Base-by-base conservation (phyloP, 2,888 invertebrate genomes). In the Netelia fuscicornis region DNA sequence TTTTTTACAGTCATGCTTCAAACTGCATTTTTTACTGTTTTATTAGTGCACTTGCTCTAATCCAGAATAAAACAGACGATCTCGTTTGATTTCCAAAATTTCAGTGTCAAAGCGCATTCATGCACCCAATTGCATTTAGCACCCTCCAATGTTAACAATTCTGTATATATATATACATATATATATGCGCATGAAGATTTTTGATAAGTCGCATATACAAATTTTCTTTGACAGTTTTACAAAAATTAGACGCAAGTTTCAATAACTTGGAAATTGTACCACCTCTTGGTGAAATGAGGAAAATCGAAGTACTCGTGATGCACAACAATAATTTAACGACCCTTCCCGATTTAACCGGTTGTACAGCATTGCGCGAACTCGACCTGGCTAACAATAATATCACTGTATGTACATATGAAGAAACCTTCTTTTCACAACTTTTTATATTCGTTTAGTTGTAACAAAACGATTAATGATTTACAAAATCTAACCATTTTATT, bases 341-440 rank as follows among this genome's bases (percentile, higher is more conserved):
- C 85, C 94, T 98, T 84, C 98, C 98, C 0, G 96, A 96, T 90
- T 96, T 98, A 86, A 96, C 95, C 88, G 97, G 97, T 71, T 98
- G 98, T 92, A 95, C 95, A 70, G 95, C 95, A 68, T 94, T 98
- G 13, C 97, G 96, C 94, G 97, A 98, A 94, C 94, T 98, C 77
- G 96, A 98, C 94, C 95, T 98, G 89, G 97, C 97, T 75, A 97
- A 98, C 93, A 98, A 98, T 94, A 96, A 94, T 88, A 96, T 98
- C 82, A 95, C 95, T 94, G 97, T 97, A 94, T 86, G 91, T 92
- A 90, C 68, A 74, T 80, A 79, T 30, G 52, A 58, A 30, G 3
- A 52, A 25, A 70, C 23, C 70, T 54, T 62, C 48, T 74, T 30
- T 58, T 20, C 20, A 13, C 48, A 0, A 13, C 11, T 81, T 25